Evolutionary conservation across 2,888 invertebrate genomes (phyloP).

Genomic region (Thera obeliscata): DNA sequence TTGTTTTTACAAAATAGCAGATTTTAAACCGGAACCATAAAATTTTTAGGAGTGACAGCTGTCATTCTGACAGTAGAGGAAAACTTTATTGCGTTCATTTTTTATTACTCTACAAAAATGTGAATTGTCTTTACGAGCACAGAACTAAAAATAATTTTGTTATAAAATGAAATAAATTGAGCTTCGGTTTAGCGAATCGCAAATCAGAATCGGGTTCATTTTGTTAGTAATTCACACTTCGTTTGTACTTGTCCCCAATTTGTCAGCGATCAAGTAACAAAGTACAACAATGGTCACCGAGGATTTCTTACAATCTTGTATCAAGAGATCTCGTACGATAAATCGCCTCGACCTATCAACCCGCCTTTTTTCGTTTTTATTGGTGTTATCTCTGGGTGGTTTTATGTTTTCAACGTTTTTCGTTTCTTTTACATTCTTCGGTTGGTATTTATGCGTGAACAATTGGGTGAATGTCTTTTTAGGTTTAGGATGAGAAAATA

Average conservation of each 20-base stretch:
- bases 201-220: not conserved
- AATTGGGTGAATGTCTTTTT: slow-evolving; percentile 32
- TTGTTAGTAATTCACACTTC: slow-evolving; percentile 8
- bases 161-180: not conserved
- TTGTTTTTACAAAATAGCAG: not conserved
- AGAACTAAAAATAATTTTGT: not conserved
- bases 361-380: slow-evolving; percentile 69
- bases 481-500: not conserved
- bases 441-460: slow-evolving; percentile 32
- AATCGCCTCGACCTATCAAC: slow-evolving; percentile 74
- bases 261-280: slow-evolving; percentile 34
- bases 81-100: slow-evolving; percentile 11
- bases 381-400: slow-evolving; percentile 79
- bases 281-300: slow-evolving; percentile 43
- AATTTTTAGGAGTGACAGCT: slow-evolving; percentile 16
- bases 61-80: slow-evolving; percentile 6
- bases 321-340: slow-evolving; percentile 77
- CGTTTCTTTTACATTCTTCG: slow-evolving; percentile 47
- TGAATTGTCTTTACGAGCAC: not conserved
- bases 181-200: not conserved
- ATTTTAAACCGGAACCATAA: slow-evolving; percentile 4
- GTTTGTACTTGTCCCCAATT: slow-evolving; percentile 23
- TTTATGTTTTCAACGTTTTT: slow-evolving; percentile 65
- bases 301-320: slow-evolving; percentile 54
- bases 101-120: not conserved